Conservation (phyloP, 1,140 invertebrate genomes). For the Bombyx mori region ASM3026992v2 NC_085128.1:8751001-8751500, state of each 20-base stretch:
- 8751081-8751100: too few relatives aligned
- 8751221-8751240: constrained; percentile 26
- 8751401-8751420: constrained; percentile 68
- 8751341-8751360: constrained; percentile 58
- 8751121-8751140: too few relatives aligned
- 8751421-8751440: constrained; percentile 59
- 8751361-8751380: constrained; percentile 64
- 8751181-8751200: neutral
- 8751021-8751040: too few relatives aligned
- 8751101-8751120: too few relatives aligned
- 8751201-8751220: neutral
- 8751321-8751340: constrained; percentile 37
- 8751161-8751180: too few relatives aligned
- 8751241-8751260: constrained; percentile 57
- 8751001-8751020: too few relatives aligned
- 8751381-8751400: constrained; percentile 56
- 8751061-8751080: too few relatives aligned
- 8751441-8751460: constrained; percentile 39
- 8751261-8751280: constrained; percentile 64
- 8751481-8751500: constrained; percentile 29
- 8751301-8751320: constrained; percentile 50
- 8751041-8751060: too few relatives aligned
- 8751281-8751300: constrained; percentile 61
- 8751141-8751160: too few relatives aligned
- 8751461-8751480: constrained; percentile 47